A percentile compares a stretch with the other conserved stretches of the same genome.
Evolutionary conservation across 53 echinoderm and acorn worm genomes (phyloP).

Genomic region (Echinometra lucunter): DNA sequence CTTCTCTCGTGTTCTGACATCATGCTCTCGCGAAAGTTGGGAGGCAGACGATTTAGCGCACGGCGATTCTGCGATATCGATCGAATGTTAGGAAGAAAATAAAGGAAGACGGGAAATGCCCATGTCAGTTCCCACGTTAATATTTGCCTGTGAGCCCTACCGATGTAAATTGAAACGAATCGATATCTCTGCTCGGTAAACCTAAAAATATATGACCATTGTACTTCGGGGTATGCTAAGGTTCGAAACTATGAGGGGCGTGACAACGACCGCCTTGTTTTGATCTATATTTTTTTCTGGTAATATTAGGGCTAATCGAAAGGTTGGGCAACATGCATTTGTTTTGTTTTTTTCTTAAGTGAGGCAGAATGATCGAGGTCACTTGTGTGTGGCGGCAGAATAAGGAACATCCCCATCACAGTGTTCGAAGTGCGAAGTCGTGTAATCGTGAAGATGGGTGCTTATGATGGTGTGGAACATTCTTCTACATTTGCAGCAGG

Average conservation of each 20-base stretch:
- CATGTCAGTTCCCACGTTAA: constrained; percentile 59
- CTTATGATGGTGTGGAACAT: not conserved
- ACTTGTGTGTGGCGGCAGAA: not conserved
- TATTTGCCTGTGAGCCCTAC: constrained; percentile 54
- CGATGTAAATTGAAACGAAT: constrained; percentile 51
- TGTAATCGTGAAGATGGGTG: not conserved
- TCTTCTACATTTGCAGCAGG: not conserved
- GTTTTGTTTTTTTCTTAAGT: not conserved
- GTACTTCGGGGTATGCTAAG: constrained; percentile 12
- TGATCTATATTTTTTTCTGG: too few species aligned
- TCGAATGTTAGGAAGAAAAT: not conserved
- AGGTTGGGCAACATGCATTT: too few species aligned
- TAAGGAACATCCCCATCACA: not conserved
- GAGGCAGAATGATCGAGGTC: not conserved
- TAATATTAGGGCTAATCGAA: too few species aligned
- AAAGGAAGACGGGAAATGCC: not conserved
- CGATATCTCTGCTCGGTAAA: not conserved
- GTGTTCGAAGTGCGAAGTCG: not conserved
- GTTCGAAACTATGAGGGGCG: not conserved
- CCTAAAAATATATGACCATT: constrained; percentile 9
- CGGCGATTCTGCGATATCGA: not conserved
- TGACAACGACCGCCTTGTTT: not conserved
- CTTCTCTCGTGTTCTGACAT: not conserved
- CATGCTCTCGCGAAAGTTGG: not conserved
- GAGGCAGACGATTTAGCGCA: constrained; percentile 12